A percentile compares a stretch with the other conserved stretches of the same genome.
These are phyloP conservation scores for Pseudorasbora parva DNA, from an alignment of 2,113 vertebrate species.

Conservation along the genomic window DNA sequence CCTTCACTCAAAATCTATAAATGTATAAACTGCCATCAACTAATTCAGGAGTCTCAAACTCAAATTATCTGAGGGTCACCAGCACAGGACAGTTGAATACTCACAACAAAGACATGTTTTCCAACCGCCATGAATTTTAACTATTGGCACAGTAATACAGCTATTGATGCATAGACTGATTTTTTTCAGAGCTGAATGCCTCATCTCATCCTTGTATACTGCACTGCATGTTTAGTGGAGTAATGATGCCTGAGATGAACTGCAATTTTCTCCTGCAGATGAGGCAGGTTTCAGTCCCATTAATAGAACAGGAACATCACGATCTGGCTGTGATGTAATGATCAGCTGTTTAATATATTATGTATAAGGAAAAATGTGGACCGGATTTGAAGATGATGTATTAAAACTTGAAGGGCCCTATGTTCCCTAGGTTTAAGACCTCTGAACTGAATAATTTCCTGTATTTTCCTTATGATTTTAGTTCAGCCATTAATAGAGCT, in stretches of 20 bases:
- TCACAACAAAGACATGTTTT: slow-evolving; percentile 9
- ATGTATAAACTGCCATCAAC: not conserved
- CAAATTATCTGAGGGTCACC: slow-evolving; percentile 7
- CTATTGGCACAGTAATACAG: not conserved
- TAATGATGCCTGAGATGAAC: not conserved
- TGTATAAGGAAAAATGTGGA: not conserved
- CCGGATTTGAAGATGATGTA: not conserved
- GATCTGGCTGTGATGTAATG: not conserved
- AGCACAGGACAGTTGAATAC: not conserved
- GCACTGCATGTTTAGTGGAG: slow-evolving; percentile 21
- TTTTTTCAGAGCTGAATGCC: slow-evolving; percentile 11
- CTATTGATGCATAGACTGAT: not conserved
- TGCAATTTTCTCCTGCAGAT: not conserved
- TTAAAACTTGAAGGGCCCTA: not conserved
- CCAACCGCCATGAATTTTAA: slow-evolving; percentile 1
- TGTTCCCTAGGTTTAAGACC: not conserved
- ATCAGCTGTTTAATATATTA: slow-evolving; percentile 21
- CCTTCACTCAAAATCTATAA: not conserved
- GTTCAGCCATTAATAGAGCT: not conserved
- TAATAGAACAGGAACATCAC: not conserved
- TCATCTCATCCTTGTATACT: not conserved
- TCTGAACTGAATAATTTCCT: not conserved
- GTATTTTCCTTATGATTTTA: not conserved
- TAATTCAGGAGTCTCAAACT: not conserved
- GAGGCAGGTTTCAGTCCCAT: not conserved